phyloP scores from a whole-genome alignment of 2,888 invertebrate species.

The Cheilosia grossa region DNA sequence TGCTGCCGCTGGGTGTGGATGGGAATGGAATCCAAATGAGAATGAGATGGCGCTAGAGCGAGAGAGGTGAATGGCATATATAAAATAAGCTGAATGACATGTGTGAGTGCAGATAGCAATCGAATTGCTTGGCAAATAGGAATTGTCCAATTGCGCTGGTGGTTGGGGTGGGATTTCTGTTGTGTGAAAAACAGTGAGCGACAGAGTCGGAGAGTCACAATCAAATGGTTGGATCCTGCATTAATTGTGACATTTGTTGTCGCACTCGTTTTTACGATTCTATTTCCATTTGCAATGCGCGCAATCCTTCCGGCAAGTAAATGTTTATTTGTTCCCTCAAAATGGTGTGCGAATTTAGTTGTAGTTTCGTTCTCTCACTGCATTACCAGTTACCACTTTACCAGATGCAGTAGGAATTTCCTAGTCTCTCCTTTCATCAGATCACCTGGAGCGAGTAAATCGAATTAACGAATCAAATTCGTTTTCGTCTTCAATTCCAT shows the following conservation, averaged over 20 bases:
- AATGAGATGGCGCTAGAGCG: constrained; percentile 64
- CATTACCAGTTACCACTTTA: no score
- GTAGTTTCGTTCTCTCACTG: no score
- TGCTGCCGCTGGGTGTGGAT: constrained; percentile 47
- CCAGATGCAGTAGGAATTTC: constrained; percentile 5
- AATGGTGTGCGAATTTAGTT: no score
- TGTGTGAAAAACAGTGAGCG: not conserved
- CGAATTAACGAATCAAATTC: constrained; percentile 68
- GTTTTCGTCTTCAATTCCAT: constrained; percentile 45
- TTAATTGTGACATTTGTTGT: constrained; percentile 37
- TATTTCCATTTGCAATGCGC: constrained; percentile 53
- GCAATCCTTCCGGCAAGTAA: not conserved
- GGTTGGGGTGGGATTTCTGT: constrained; percentile 40
- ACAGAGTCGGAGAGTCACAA: not conserved
- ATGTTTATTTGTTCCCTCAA: no score
- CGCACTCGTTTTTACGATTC: not conserved
- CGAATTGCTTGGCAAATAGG: constrained; percentile 72
- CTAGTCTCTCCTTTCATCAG: constrained; percentile 8
- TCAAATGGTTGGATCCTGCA: constrained; percentile 1
- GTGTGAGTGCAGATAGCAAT: constrained; percentile 75
- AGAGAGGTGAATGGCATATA: constrained; percentile 16
- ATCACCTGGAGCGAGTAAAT: constrained; percentile 45
- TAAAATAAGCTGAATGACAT: constrained; percentile 50
- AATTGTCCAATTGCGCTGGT: constrained; percentile 66
- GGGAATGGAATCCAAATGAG: constrained; percentile 67